These are phyloP conservation scores for Montifringilla adamsi DNA, from an alignment of 2,113 vertebrate species.

Conservation along the genomic window DNA sequence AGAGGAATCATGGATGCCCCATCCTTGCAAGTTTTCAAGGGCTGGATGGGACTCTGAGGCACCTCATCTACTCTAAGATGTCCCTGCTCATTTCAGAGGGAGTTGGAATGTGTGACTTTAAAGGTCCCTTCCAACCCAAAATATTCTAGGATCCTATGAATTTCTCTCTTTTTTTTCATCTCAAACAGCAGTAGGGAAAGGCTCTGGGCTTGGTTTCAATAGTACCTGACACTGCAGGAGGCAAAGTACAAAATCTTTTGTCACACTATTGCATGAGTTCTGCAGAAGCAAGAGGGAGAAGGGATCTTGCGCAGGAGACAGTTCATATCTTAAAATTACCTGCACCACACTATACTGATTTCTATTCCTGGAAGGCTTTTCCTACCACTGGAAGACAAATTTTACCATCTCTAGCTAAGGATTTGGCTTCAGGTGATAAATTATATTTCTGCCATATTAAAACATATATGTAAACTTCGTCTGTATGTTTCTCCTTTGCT, in stretches of 20 bases:
- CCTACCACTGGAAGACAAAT: neutral
- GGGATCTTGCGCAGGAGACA: neutral
- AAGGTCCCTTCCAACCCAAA: neutral
- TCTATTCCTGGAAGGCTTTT: neutral
- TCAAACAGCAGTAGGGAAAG: constrained; percentile 31
- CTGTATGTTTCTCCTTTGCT: neutral
- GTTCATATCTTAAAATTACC: neutral
- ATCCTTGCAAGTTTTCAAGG: neutral
- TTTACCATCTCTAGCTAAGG: neutral
- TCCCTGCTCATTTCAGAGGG: neutral
- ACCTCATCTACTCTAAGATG: accelerated
- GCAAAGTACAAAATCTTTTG: constrained; percentile 16
- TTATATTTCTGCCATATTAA: neutral
- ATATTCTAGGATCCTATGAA: neutral
- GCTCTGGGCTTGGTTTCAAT: neutral
- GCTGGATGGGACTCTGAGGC: neutral
- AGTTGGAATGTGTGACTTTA: neutral
- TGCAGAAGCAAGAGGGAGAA: constrained; percentile 5
- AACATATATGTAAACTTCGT: neutral
- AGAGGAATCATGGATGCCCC: neutral
- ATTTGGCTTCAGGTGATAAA: neutral
- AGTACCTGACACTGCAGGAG: constrained; percentile 21
- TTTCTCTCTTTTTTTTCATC: neutral
- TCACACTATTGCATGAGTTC: neutral
- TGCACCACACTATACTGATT: neutral